Base-by-base conservation (phyloP, 2,113 vertebrate genomes). In the Hipposideros armiger region DNA sequence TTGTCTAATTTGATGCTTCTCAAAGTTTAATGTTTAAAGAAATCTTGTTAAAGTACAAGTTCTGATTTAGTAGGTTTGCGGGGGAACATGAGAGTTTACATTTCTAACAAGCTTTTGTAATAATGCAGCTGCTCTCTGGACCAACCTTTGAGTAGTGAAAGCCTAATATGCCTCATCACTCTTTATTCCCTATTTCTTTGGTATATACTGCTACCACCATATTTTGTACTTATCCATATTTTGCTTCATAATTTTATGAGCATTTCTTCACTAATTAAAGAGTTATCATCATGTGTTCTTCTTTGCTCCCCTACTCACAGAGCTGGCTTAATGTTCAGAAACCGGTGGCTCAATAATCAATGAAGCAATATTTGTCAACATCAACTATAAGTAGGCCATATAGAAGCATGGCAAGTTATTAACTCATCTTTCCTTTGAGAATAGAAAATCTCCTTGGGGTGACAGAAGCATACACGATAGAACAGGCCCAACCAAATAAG, bases 221-320 rank as follows among this genome's bases (percentile, higher is more conserved):
- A 87, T 28, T 64, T 70, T 94, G 1, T 82, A 70, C 30, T 92
- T 72, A 76, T 45, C 17, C 15, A 54, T 73, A 77, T 42, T 92
- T 85, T 67, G n/a, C n/a, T 78, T 87, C 30, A 73, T 95, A 73
- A 87, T 73, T 84, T 85, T 80, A 66, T 52, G 22, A 80, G 45
- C 26, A 86, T 6, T n/a, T 66, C 91, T 78, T 82, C 47, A 89
- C 24, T 91, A 91, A 93, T 88, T 94, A 77, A 89, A 96, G 60
- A 64, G 17, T 58, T 24, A 85, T 13, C 32, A 82, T 73, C 42
- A 87, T 30, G 80, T 60, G 20, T 56, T 77, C 42, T 36, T 70
- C 45, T 94, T 84, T 78, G 83, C 50, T 70, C 28, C 26, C 40
- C 22, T 82, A 69, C 36, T 67, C 54, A 83, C 17, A 87, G 40